Evolutionary conservation across 2,888 invertebrate species (phyloP).

Genomic region (Miltochrista miniata): DNA sequence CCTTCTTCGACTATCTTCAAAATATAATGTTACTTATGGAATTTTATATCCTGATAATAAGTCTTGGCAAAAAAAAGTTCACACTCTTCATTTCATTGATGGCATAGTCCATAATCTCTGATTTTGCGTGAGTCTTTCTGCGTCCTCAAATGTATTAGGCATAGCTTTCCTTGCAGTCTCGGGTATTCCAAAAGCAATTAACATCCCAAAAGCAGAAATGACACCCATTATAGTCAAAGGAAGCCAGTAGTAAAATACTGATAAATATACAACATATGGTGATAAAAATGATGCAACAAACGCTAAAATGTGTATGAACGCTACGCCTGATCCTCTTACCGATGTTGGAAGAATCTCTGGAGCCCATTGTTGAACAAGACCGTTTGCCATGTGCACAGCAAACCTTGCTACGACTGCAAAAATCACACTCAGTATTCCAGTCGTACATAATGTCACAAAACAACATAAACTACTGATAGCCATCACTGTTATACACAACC

Average conservation of each 20-base stretch:
- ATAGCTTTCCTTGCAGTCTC: conserved; percentile 65
- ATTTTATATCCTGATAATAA: too few species aligned
- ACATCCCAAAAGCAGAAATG: conserved; percentile 43
- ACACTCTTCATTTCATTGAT: neutral
- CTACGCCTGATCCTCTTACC: conserved; percentile 58
- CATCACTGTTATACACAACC: conserved; percentile 44
- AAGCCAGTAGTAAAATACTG: conserved; percentile 52
- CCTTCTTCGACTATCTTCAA: too few species aligned
- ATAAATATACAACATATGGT: conserved; percentile 65
- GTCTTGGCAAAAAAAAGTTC: too few species aligned
- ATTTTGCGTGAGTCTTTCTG: conserved; percentile 52
- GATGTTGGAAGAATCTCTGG: conserved; percentile 64
- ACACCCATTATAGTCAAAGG: conserved; percentile 55
- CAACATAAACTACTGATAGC: conserved; percentile 47
- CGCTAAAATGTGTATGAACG: conserved; percentile 60
- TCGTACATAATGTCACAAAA: conserved; percentile 50
- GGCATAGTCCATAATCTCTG: conserved; percentile 18
- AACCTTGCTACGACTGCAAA: conserved; percentile 65
- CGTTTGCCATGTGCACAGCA: conserved; percentile 56
- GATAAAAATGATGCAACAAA: conserved; percentile 58
- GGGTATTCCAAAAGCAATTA: conserved; percentile 53
- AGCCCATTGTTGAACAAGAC: conserved; percentile 59
- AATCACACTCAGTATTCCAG: conserved; percentile 54
- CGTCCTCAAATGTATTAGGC: conserved; percentile 69
- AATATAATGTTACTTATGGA: too few species aligned